A percentile compares a stretch with the other conserved stretches of the same genome.
phyloP scores from a whole-genome alignment of 2,797 vertebrate species.

The Enteromius unitaeniatus region DNA sequence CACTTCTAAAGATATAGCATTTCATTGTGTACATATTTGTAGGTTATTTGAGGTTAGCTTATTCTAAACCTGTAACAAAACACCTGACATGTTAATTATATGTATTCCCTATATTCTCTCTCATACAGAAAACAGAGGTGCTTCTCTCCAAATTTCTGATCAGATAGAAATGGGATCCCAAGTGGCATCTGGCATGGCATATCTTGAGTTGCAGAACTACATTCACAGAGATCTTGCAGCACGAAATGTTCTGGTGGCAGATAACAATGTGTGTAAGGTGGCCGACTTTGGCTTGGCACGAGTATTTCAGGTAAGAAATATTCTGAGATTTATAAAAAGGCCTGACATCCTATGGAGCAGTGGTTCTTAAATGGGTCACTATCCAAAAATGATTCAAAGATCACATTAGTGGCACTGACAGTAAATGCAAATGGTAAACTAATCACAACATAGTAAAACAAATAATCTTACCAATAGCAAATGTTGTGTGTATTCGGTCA shows the following conservation, averaged over 20 bases:
- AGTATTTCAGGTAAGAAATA: constrained; percentile 86
- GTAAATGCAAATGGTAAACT: neutral
- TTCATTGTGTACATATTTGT: neutral
- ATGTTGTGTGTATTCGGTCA: neutral
- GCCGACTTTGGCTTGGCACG: constrained; percentile 96
- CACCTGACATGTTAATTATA: neutral
- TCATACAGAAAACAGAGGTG: constrained; percentile 83
- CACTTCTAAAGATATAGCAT: no score
- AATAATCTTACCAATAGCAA: neutral
- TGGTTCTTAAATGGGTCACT: neutral
- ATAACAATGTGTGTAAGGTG: constrained; percentile 93
- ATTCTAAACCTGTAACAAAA: neutral
- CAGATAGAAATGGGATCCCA: constrained; percentile 94
- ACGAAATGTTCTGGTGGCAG: constrained; percentile 94
- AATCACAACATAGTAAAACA: neutral
- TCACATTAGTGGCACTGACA: neutral
- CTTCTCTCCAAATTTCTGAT: constrained; percentile 75
- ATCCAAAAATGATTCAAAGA: neutral
- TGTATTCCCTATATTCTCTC: neutral
- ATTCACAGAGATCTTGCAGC: constrained; percentile 83
- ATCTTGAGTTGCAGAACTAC: constrained; percentile 83
- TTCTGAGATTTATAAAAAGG: neutral
- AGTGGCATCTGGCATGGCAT: constrained; percentile 95
- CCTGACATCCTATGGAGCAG: neutral
- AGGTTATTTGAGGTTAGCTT: neutral